These are phyloP conservation scores for Stictonetta naevosa DNA, from an alignment of 2,113 vertebrate species.

Conservation along the genomic window DNA sequence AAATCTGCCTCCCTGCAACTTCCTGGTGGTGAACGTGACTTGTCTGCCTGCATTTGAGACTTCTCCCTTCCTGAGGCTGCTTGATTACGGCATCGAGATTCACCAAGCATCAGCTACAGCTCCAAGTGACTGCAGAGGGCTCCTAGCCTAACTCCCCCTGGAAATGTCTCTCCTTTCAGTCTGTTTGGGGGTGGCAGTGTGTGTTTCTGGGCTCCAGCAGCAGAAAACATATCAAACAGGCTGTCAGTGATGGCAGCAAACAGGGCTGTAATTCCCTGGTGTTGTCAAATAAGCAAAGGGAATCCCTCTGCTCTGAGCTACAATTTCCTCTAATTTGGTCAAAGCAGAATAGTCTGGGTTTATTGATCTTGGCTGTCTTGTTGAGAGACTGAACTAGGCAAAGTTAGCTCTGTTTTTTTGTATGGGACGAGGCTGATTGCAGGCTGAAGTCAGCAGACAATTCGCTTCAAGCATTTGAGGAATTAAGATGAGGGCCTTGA, in stretches of 20 bases:
- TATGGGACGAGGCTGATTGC: not conserved
- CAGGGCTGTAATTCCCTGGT: not conserved
- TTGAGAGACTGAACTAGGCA: not conserved
- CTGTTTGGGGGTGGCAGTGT: not conserved
- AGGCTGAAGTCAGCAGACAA: not conserved
- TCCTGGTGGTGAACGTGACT: not conserved
- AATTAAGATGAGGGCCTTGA: not conserved
- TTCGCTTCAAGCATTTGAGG: not conserved
- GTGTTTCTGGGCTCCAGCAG: not conserved
- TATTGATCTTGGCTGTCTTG: not conserved
- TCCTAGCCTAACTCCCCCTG: not conserved
- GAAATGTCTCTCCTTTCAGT: not conserved
- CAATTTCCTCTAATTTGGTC: not conserved
- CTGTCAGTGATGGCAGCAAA: not conserved
- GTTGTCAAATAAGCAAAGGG: not conserved
- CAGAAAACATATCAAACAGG: not conserved
- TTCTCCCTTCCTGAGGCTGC: not conserved
- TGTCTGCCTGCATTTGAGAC: not conserved
- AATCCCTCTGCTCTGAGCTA: conserved; percentile 5
- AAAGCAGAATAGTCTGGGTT: not conserved
- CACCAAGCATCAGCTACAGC: not conserved
- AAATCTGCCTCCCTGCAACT: not conserved
- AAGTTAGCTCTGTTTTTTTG: not conserved
- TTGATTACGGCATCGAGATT: not conserved
- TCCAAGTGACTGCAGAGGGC: not conserved